A percentile compares a stretch with the other conserved stretches of the same genome.
phyloP scores from a whole-genome alignment of 2,888 invertebrate species.

The Portevinia maculata region DNA sequence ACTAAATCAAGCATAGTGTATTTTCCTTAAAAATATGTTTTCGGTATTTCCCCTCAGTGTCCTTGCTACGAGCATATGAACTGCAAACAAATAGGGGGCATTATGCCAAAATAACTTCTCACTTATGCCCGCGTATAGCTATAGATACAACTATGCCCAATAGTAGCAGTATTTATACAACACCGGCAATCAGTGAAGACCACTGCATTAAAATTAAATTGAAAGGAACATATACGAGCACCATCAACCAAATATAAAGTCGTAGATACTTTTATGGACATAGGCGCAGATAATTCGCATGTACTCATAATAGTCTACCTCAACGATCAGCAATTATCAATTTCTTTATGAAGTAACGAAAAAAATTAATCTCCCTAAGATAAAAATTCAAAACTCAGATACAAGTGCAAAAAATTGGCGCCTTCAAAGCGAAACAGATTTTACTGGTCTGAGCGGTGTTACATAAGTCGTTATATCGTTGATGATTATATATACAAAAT shows the following conservation, averaged over 20 bases:
- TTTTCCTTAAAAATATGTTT: neutral
- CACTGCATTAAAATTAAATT: constrained; percentile 48
- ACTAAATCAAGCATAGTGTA: neutral
- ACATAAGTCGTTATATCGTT: constrained; percentile 25
- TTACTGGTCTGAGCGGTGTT: constrained; percentile 24
- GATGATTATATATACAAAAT: constrained; percentile 21
- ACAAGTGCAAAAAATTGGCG: constrained; percentile 47
- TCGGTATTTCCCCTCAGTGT: neutral
- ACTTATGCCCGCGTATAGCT: constrained; percentile 6
- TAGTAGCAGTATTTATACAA: constrained; percentile 33
- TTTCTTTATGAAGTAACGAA: constrained; percentile 5
- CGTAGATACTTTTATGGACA: constrained; percentile 4
- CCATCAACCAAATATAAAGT: no score
- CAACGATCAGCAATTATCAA: constrained; percentile 51
- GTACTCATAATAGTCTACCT: neutral
- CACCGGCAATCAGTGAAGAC: constrained; percentile 32
- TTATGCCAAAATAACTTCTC: constrained; percentile 65
- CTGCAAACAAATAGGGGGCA: constrained; percentile 37
- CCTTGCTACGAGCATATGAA: neutral
- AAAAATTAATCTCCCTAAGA: neutral
- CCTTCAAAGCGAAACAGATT: constrained; percentile 44
- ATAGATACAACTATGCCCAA: neutral
- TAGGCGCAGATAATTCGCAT: constrained; percentile 5
- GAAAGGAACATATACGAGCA: neutral
- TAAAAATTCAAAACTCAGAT: neutral